These are phyloP conservation scores for Eupithecia abbreviata DNA, from an alignment of 2,888 invertebrate species.

Conservation along the genomic window DNA sequence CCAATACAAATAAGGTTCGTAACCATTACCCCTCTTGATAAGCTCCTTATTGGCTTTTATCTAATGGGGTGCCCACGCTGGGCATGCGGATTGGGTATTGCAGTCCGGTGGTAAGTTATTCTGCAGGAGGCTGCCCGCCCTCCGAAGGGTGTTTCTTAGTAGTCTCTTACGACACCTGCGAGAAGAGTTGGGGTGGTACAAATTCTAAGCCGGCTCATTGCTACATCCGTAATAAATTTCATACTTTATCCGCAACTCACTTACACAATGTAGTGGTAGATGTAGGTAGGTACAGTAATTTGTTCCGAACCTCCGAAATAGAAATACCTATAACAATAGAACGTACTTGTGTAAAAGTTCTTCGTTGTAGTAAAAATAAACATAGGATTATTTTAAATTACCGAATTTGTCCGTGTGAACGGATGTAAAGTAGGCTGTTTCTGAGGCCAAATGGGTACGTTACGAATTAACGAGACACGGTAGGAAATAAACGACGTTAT, in stretches of 20 bases:
- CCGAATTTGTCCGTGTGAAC: background rate
- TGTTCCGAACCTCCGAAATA: background rate
- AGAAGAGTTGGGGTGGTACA: no score
- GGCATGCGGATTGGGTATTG: no score
- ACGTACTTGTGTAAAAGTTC: background rate
- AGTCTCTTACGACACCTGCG: no score
- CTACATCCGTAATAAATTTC: background rate
- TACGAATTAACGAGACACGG: background rate
- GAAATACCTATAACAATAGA: slow-evolving; percentile 5
- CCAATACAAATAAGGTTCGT: no score
- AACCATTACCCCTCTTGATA: no score
- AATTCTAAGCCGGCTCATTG: no score
- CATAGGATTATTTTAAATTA: background rate
- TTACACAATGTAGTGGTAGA: background rate
- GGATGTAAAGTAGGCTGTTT: background rate
- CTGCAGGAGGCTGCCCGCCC: no score
- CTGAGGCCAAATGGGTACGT: background rate
- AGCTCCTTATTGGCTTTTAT: no score
- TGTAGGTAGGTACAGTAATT: background rate
- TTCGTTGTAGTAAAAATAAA: background rate
- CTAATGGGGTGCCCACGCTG: no score
- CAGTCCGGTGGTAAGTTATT: no score
- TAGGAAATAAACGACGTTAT: background rate
- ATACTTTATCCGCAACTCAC: background rate
- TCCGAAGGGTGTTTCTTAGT: no score